These are phyloP conservation scores for Hirtodrosophila histrioides DNA, from an alignment of 2,888 invertebrate species.

Conservation along the genomic window DNA sequence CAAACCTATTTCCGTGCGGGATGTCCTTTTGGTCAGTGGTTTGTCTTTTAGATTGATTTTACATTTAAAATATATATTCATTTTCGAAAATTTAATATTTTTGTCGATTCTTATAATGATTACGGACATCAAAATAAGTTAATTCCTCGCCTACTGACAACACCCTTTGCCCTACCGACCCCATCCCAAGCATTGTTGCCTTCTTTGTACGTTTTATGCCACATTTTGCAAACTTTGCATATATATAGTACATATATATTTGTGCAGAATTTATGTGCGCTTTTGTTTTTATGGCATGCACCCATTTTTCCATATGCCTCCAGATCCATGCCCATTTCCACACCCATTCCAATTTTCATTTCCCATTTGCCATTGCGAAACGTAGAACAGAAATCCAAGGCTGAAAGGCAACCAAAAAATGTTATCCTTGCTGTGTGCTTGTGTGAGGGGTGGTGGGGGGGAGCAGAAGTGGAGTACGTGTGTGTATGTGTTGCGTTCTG, in stretches of 20 bases:
- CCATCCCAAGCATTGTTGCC: slow-evolving; percentile 27
- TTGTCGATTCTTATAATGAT: too few species aligned
- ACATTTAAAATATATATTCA: too few species aligned
- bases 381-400: slow-evolving; percentile 49
- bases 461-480: slow-evolving; percentile 7
- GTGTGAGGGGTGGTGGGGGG: not conserved
- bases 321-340: slow-evolving; percentile 28
- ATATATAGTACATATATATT: slow-evolving; percentile 58
- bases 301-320: slow-evolving; percentile 74
- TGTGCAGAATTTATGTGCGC: slow-evolving; percentile 81
- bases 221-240: slow-evolving; percentile 74
- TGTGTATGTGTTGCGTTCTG: slow-evolving; percentile 30
- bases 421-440: slow-evolving; percentile 65
- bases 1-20: too few species aligned
- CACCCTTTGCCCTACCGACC: slow-evolving; percentile 22
- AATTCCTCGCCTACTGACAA: slow-evolving; percentile 34
- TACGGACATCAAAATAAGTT: slow-evolving; percentile 21
- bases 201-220: slow-evolving; percentile 69
- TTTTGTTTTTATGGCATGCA: slow-evolving; percentile 82
- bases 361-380: slow-evolving; percentile 28
- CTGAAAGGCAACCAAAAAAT: slow-evolving; percentile 54
- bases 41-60: too few species aligned
- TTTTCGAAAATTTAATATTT: too few species aligned
- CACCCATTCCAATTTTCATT: slow-evolving; percentile 37
- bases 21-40: too few species aligned